phyloP scores from a whole-genome alignment of 2,797 vertebrate genomes.

The Acrocephalus scirpaceus region DNA sequence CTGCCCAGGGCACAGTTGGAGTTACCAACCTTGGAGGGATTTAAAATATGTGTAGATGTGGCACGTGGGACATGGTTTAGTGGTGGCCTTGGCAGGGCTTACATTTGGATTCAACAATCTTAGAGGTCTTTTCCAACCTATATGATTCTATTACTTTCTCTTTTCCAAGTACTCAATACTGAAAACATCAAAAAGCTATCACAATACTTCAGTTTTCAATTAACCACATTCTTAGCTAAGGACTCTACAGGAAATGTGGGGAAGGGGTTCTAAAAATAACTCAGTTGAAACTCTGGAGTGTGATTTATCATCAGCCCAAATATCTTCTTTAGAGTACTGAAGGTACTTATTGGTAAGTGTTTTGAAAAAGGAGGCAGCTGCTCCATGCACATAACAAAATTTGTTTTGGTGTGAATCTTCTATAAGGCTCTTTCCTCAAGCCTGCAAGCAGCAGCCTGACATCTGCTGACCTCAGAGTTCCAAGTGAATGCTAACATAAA shows the following conservation, averaged over 20 bases:
- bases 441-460: not conserved
- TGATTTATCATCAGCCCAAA: not conserved
- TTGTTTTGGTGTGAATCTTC: not conserved
- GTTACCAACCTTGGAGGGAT: not conserved
- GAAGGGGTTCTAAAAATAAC: not conserved
- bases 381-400: not conserved
- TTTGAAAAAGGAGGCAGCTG: not conserved
- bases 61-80: not conserved
- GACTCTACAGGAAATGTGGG: not conserved
- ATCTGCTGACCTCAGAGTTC: not conserved
- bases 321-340: not conserved
- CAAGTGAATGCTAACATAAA: not conserved
- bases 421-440: not conserved
- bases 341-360: not conserved
- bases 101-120: fast-evolving
- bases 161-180: not conserved
- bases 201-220: not conserved
- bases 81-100: not conserved
- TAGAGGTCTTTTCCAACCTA: not conserved
- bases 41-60: not conserved
- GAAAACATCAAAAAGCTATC: slow-evolving; percentile 5
- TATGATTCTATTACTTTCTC: not conserved
- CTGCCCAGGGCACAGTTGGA: not conserved
- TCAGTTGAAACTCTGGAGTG: not conserved
- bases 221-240: not conserved